Conservation (phyloP, 1,140 invertebrate species). For the Brachionus calyciflorus region DNA sequence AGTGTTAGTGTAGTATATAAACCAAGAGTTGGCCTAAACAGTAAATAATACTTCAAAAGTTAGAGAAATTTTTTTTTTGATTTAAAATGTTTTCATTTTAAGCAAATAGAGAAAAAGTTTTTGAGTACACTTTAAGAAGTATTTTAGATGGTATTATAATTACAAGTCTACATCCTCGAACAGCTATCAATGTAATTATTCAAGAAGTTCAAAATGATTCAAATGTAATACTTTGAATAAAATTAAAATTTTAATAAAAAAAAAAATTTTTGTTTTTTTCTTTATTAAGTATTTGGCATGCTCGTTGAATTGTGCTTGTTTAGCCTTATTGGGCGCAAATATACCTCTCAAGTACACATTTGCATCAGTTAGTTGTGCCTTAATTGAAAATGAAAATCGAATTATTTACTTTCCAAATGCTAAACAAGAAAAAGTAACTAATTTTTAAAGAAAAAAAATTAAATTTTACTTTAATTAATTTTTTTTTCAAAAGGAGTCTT, state of each 20-base stretch:
- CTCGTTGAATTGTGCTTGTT: constrained; percentile 74
- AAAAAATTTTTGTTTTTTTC: constrained; percentile 7
- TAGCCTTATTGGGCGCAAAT: constrained; percentile 76
- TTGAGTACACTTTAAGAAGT: constrained; percentile 72
- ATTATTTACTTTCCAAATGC: constrained; percentile 20
- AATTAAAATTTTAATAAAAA: not conserved
- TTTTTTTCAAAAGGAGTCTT: not conserved
- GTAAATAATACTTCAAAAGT: constrained; percentile 55
- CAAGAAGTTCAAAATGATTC: constrained; percentile 82
- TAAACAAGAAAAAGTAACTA: constrained; percentile 27
- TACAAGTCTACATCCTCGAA: constrained; percentile 71
- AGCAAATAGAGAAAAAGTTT: constrained; percentile 70
- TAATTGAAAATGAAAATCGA: constrained; percentile 10
- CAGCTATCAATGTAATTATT: constrained; percentile 72
- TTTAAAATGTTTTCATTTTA: constrained; percentile 48
- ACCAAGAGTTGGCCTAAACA: constrained; percentile 72
- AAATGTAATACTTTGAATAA: constrained; percentile 65
- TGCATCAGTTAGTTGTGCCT: constrained; percentile 66
- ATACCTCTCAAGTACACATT: constrained; percentile 75
- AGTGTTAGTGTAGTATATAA: constrained; percentile 74
- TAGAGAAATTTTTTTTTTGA: not conserved
- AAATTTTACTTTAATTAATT: not conserved
- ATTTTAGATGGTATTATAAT: constrained; percentile 73
- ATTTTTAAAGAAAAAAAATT: not conserved
- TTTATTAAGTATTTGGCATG: constrained; percentile 69